phyloP scores from a whole-genome alignment of 35 echinoderm and acorn worm genomes.

The Nesometra sesokonis region DNA sequence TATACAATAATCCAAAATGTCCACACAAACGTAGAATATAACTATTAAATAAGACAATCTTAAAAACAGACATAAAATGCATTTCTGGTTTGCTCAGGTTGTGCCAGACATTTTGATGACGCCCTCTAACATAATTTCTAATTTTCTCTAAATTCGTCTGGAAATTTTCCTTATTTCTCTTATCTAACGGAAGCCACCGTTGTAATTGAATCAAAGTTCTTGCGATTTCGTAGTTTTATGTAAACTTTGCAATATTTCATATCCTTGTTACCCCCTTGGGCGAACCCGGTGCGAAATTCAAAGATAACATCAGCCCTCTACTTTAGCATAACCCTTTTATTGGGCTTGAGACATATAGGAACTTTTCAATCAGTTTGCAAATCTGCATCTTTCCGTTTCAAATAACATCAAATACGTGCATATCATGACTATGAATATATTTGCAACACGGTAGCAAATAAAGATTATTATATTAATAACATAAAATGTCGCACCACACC shows the following conservation, averaged over 20 bases:
- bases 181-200: background rate
- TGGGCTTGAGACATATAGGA: background rate
- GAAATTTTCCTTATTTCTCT: background rate
- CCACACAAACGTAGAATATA: too few species aligned
- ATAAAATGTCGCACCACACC: too few species aligned
- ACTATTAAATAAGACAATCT: too few species aligned
- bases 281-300: background rate
- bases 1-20: too few species aligned
- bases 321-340: background rate
- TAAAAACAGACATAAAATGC: too few species aligned
- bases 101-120: background rate
- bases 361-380: background rate
- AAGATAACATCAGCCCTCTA: background rate
- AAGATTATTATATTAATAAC: too few species aligned
- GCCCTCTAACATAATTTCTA: background rate
- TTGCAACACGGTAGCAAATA: too few species aligned
- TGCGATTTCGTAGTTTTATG: background rate
- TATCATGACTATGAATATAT: too few species aligned
- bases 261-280: background rate
- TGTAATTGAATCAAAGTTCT: background rate
- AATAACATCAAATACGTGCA: too few species aligned
- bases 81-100: too few species aligned
- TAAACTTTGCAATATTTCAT: conserved; percentile 1
- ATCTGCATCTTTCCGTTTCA: background rate
- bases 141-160: background rate